These are phyloP conservation scores for Tympanuchus pallidicinctus DNA, from an alignment of 2,113 vertebrate species.

Conservation along the genomic window DNA sequence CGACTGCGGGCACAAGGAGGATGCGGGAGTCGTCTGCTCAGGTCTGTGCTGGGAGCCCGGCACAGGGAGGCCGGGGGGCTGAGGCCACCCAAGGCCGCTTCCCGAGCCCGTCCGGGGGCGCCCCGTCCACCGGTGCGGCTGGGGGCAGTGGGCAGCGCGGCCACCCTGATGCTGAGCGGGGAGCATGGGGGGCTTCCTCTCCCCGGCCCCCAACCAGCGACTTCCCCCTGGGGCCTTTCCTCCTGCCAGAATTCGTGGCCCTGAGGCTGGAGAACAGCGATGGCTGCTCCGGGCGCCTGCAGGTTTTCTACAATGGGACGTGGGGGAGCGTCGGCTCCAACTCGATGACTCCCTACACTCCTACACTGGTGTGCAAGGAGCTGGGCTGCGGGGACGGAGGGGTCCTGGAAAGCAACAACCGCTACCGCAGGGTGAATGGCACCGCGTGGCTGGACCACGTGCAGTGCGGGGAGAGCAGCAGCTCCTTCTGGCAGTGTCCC, in stretches of 20 bases:
- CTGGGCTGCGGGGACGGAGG: constrained; percentile 32
- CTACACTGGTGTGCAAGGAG: neutral
- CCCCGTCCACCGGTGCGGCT: too few species aligned
- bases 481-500: constrained; percentile 41
- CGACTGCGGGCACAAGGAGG: too few species aligned
- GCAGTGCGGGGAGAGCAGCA: neutral
- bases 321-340: constrained; percentile 33
- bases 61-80: too few species aligned
- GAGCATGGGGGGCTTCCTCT: too few species aligned
- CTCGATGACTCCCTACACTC: neutral
- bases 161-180: too few species aligned
- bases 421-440: accelerated
- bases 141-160: too few species aligned
- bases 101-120: too few species aligned
- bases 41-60: too few species aligned
- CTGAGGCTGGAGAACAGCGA: neutral
- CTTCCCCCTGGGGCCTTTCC: neutral
- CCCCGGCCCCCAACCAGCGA: neutral
- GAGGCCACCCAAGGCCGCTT: too few species aligned
- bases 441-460: neutral
- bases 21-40: too few species aligned
- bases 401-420: neutral
- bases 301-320: neutral
- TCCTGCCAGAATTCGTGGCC: neutral
- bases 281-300: neutral